These are phyloP conservation scores for Lymantria monacha DNA, from an alignment of 2,888 invertebrate species.

Conservation along the genomic window DNA sequence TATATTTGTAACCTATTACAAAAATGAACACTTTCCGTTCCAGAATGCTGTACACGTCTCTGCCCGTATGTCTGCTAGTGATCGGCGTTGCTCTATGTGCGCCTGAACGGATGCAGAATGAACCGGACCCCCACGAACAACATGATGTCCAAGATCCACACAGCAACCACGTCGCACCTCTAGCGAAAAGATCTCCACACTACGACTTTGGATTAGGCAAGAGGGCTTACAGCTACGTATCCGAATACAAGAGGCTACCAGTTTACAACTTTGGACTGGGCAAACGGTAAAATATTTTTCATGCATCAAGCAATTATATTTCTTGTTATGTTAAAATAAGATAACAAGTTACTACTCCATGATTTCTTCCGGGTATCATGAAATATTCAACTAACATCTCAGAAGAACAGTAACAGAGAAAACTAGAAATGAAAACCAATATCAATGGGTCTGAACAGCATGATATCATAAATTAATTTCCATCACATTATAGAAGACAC, in stretches of 20 bases:
- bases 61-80: slow-evolving; percentile 57
- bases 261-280: slow-evolving; percentile 84
- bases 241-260: slow-evolving; percentile 83
- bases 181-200: slow-evolving; percentile 75
- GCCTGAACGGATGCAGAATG: slow-evolving; percentile 57
- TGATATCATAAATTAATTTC: too few species aligned
- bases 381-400: too few species aligned
- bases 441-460: too few species aligned
- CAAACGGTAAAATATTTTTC: slow-evolving; percentile 55
- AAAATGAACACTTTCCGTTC: slow-evolving; percentile 31
- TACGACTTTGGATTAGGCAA: slow-evolving; percentile 81
- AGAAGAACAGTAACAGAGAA: too few species aligned
- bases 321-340: too few species aligned
- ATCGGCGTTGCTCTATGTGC: slow-evolving; percentile 59
- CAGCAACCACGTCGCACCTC: slow-evolving; percentile 33
- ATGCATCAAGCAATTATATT: background rate
- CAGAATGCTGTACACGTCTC: slow-evolving; percentile 66
- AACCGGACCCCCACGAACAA: slow-evolving; percentile 36
- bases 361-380: too few species aligned
- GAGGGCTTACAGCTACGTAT: slow-evolving; percentile 83
- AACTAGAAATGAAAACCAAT: too few species aligned
- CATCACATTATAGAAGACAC: too few species aligned
- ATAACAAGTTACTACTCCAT: too few species aligned
- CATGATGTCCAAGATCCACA: slow-evolving; percentile 31
- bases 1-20: too few species aligned